These are phyloP conservation scores for Nezara viridula DNA, from an alignment of 2,888 invertebrate species.

Conservation along the genomic window DNA sequence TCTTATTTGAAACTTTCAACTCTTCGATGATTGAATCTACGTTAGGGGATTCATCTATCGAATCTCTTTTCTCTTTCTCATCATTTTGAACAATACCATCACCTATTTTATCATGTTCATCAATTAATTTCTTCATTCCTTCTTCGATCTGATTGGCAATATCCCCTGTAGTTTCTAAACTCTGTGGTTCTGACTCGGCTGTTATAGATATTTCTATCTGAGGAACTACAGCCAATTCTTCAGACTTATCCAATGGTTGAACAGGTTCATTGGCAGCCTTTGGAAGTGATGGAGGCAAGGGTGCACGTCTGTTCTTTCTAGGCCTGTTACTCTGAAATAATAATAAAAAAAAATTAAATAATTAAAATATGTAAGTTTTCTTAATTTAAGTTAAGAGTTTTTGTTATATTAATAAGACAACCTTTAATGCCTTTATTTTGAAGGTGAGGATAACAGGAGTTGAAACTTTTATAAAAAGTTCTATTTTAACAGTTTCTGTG, in stretches of 20 bases:
- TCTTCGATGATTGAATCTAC: neutral
- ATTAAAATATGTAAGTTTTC: neutral
- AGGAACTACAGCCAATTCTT: neutral
- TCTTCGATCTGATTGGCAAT: constrained; percentile 45
- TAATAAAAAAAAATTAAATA: neutral
- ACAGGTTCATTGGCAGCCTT: neutral
- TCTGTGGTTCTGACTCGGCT: neutral
- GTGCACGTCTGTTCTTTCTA: constrained; percentile 68
- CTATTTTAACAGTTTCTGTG: too few species aligned
- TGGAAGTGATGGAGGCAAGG: constrained; percentile 68
- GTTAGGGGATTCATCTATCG: neutral
- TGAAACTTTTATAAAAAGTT: too few species aligned
- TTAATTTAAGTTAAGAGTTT: neutral
- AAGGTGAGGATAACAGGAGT: too few species aligned
- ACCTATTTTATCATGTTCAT: neutral
- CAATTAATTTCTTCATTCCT: constrained; percentile 48
- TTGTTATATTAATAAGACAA: too few species aligned
- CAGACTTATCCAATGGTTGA: neutral
- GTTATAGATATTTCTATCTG: neutral
- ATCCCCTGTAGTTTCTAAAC: constrained; percentile 12
- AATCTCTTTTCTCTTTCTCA: neutral
- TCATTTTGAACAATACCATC: neutral
- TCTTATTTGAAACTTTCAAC: neutral
- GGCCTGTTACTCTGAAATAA: constrained; percentile 64
- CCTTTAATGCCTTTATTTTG: too few species aligned